Evolutionary conservation across 2,888 invertebrate genomes (phyloP).

Genomic region (Acronicta aceris): DNA sequence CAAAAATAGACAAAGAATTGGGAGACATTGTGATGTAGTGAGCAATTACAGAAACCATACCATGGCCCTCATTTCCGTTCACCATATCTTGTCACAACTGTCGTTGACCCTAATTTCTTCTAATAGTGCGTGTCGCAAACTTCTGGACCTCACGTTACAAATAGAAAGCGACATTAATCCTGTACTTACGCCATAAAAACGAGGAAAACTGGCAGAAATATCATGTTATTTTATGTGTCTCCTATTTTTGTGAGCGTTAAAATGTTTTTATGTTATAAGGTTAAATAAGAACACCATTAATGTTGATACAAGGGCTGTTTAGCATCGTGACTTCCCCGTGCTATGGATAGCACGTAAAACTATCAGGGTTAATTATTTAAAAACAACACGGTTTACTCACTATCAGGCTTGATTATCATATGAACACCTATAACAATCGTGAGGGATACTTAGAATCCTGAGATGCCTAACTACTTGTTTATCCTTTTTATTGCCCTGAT

Average conservation of each 20-base stretch:
- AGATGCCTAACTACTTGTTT: too few species aligned
- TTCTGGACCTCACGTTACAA: conserved; percentile 25
- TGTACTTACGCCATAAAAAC: conserved; percentile 47
- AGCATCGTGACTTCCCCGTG: too few species aligned
- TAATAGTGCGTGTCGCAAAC: conserved; percentile 46
- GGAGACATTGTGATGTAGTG: too few species aligned
- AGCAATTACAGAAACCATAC: conserved; percentile 41
- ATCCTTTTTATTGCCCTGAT: too few species aligned
- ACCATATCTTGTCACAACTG: conserved; percentile 47
- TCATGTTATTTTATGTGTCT: conserved; percentile 46
- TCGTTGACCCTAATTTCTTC: conserved; percentile 54
- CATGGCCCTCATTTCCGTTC: conserved; percentile 35
- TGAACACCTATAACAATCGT: too few species aligned
- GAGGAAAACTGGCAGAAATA: conserved; percentile 49
- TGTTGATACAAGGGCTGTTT: not conserved
- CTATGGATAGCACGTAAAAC: too few species aligned
- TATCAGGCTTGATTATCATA: too few species aligned
- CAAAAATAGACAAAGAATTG: conserved; percentile 10
- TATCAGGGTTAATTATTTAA: too few species aligned
- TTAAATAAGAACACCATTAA: not conserved
- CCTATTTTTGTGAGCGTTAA: conserved; percentile 29
- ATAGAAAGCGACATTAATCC: conserved; percentile 52
- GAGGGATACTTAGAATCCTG: too few species aligned
- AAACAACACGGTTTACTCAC: too few species aligned
- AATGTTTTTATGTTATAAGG: conserved; percentile 16